Conservation (phyloP, 2,113 vertebrate genomes). For the Zeus faber region DNA sequence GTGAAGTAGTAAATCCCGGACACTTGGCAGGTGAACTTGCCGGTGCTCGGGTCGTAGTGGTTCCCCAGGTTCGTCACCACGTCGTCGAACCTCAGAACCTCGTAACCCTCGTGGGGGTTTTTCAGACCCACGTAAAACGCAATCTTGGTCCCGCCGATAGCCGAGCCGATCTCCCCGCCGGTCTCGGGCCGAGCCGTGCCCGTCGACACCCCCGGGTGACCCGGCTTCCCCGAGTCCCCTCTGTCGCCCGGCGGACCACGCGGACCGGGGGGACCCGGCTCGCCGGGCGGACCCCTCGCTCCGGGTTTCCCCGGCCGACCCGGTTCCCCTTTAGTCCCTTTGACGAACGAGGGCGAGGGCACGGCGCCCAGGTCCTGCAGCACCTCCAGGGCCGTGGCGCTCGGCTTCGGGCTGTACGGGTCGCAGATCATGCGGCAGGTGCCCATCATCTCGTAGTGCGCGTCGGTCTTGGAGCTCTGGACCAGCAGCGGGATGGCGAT, state of each 20-base stretch:
- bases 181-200: constrained; percentile 69
- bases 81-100: constrained; percentile 75
- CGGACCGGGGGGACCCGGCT: constrained; percentile 82
- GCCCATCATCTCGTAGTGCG: constrained; percentile 91
- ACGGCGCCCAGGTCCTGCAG: constrained; percentile 80
- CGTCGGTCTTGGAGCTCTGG: constrained; percentile 72
- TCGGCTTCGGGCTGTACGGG: constrained; percentile 77
- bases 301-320: constrained; percentile 84
- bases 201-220: constrained; percentile 61
- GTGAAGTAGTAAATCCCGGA: constrained; percentile 88
- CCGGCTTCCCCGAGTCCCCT: constrained; percentile 69
- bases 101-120: constrained; percentile 81
- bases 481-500: constrained; percentile 79
- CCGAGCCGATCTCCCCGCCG: constrained; percentile 68
- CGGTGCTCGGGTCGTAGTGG: constrained; percentile 75
- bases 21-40: constrained; percentile 89
- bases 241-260: constrained; percentile 79
- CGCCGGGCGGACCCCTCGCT: constrained; percentile 80
- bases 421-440: constrained; percentile 91
- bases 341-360: constrained; percentile 73
- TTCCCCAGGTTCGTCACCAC: constrained; percentile 75
- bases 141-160: constrained; percentile 78
- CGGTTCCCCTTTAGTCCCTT: constrained; percentile 77
- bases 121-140: constrained; percentile 91
- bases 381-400: constrained; percentile 78